phyloP scores from a whole-genome alignment of 2,888 invertebrate genomes.

The Ganaspis brasiliensis region DNA sequence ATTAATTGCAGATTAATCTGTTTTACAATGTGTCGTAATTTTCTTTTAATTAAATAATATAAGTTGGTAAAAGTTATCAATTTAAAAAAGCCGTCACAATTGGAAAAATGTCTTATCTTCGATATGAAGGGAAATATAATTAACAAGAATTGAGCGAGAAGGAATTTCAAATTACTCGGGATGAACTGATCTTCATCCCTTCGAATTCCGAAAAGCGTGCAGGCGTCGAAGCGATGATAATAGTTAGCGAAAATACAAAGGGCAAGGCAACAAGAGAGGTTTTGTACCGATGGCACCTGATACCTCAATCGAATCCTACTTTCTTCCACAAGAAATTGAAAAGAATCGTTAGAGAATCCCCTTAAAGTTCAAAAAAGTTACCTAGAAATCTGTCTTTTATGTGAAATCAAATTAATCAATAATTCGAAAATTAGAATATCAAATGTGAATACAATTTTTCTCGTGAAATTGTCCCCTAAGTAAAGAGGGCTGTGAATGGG shows the following conservation, averaged over 20 bases:
- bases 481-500: slow-evolving; percentile 50
- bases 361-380: neutral
- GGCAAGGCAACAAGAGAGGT: slow-evolving; percentile 46
- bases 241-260: slow-evolving; percentile 68
- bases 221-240: slow-evolving; percentile 76
- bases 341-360: neutral
- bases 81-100: neutral
- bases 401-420: too few species aligned
- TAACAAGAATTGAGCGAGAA: neutral
- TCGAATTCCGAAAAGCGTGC: slow-evolving; percentile 66
- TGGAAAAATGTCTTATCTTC: neutral
- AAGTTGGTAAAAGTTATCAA: neutral
- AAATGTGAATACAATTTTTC: too few species aligned
- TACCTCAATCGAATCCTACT: slow-evolving; percentile 24
- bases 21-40: too few species aligned
- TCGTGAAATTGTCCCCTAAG: neutral
- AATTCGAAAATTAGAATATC: too few species aligned
- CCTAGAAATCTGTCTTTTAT: too few species aligned
- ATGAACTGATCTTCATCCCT: slow-evolving; percentile 64
- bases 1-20: too few species aligned
- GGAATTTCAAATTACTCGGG: slow-evolving; percentile 60
- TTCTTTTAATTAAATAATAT: too few species aligned
- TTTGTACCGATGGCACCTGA: slow-evolving; percentile 44
- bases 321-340: neutral
- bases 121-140: neutral